phyloP scores from a whole-genome alignment of 2,797 vertebrate genomes.

The Melopsittacus undulatus region DNA sequence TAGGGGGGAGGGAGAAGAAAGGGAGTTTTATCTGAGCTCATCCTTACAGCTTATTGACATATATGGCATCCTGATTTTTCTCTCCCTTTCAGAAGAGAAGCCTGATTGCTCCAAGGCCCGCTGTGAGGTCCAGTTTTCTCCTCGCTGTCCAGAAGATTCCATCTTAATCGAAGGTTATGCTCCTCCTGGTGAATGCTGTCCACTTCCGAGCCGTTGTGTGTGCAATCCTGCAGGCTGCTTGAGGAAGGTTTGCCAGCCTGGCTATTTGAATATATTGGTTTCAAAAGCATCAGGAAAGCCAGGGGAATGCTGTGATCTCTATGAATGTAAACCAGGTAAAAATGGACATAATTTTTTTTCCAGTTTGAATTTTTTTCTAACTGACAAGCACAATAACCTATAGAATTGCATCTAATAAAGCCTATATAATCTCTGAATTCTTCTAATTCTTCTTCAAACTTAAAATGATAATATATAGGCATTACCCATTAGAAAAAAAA shows the following conservation, averaged over 20 bases:
- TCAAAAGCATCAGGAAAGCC: constrained; percentile 90
- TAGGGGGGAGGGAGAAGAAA: not conserved
- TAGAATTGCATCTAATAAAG: not conserved
- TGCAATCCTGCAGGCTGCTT: constrained; percentile 89
- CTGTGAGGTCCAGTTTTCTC: constrained; percentile 92
- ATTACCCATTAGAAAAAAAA: not conserved
- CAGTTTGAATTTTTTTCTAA: not conserved
- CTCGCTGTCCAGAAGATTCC: constrained; percentile 89
- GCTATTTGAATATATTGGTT: constrained; percentile 88
- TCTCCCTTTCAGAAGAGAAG: constrained; percentile 86
- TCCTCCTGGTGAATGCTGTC: constrained; percentile 89
- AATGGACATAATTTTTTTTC: not conserved
- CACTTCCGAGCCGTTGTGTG: constrained; percentile 88
- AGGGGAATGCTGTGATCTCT: constrained; percentile 90
- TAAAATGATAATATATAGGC: not conserved
- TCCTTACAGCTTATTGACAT: not conserved
- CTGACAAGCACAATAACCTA: not conserved
- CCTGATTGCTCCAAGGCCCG: constrained; percentile 89
- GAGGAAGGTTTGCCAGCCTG: constrained; percentile 89
- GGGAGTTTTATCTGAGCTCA: not conserved
- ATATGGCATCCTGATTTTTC: constrained; percentile 54
- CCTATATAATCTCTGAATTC: not conserved
- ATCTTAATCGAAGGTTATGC: constrained; percentile 91
- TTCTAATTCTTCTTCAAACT: not conserved
- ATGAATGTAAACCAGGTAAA: constrained; percentile 92